Evolutionary conservation across 2,888 invertebrate species (phyloP), one percentile per base, ranked within the genome.

Genomic region (Lucinisca nassula): DNA sequence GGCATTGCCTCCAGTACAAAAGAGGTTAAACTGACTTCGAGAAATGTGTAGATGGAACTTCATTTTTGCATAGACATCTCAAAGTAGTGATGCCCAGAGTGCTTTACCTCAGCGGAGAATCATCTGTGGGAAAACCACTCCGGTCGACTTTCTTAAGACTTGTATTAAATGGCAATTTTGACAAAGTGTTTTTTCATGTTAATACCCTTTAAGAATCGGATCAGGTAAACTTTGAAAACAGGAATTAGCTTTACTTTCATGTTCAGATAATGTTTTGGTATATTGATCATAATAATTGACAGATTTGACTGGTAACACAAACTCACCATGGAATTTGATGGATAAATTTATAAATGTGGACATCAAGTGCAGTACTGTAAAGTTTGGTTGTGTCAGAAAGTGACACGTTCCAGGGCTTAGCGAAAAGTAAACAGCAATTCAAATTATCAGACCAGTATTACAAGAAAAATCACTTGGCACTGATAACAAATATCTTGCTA

Each of bases 161-260:
- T 6, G 30, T 27, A 24, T 14, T 6, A 61, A 30, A 21, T 61
- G 61, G 21, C 61, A 61, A 30, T 27, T 61, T 61, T 30, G 30
- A 30, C 61, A 8, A 30, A 30, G 27, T 27, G 61, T 61, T 61
- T 61, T 61, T 27, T 61, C 61, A 24, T 24, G 61, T 61, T 87
- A 89, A 89, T 89, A 85, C 89, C 75, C 35, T 78, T 80, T 82
- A 84, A 89, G 89, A 74, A 84, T 79, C 49, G 75, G 80, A 80
- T 83, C 82, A 80, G 80, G 78, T 85, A 87, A 89, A 85, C 87
- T 83, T 78, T 84, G 79, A 80, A 89, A 89, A 89, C 89, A 87
- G 61, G 27, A 84, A 87, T 89, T 89, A 89, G 80, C 37, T 30
- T 12, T 70, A 27, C 85, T 89, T 89, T 89, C 84, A 89, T 80